phyloP scores from a whole-genome alignment of 2,113 vertebrate species.

The Mohoua ochrocephala region DNA sequence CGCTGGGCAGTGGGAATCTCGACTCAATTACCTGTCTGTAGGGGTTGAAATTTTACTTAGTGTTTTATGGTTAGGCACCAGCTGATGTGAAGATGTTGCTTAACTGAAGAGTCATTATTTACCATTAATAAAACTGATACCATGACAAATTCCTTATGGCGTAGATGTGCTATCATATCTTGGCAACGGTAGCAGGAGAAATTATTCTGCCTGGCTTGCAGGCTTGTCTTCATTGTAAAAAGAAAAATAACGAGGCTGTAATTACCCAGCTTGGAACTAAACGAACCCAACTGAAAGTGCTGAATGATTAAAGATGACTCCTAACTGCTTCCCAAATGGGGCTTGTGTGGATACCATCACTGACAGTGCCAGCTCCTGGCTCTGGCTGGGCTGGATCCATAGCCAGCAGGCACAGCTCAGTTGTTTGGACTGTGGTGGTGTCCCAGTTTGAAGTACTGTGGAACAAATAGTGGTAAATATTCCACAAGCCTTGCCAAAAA shows the following conservation, averaged over 20 bases:
- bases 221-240: constrained; percentile 45
- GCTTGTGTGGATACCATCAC: neutral
- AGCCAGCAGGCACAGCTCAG: neutral
- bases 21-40: neutral
- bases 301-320: constrained; percentile 29
- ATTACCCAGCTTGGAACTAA: constrained; percentile 50
- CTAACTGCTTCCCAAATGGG: neutral
- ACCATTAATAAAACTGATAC: constrained; percentile 34
- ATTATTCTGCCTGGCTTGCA: constrained; percentile 49
- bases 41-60: neutral
- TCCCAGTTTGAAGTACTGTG: neutral
- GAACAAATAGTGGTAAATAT: neutral
- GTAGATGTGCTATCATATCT: constrained; percentile 28
- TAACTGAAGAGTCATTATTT: constrained; percentile 33
- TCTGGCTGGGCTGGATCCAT: neutral
- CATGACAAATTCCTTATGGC: constrained; percentile 25
- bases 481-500: neutral
- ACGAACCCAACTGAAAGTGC: constrained; percentile 26
- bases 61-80: neutral
- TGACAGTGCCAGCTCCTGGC: neutral
- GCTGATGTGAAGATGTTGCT: constrained; percentile 1
- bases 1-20: neutral
- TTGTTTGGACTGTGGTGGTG: neutral
- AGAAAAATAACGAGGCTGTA: constrained; percentile 43
- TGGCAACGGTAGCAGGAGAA: constrained; percentile 19